Conservation (phyloP, 2,113 vertebrate species). For the Himantopus leucocephalus region DNA sequence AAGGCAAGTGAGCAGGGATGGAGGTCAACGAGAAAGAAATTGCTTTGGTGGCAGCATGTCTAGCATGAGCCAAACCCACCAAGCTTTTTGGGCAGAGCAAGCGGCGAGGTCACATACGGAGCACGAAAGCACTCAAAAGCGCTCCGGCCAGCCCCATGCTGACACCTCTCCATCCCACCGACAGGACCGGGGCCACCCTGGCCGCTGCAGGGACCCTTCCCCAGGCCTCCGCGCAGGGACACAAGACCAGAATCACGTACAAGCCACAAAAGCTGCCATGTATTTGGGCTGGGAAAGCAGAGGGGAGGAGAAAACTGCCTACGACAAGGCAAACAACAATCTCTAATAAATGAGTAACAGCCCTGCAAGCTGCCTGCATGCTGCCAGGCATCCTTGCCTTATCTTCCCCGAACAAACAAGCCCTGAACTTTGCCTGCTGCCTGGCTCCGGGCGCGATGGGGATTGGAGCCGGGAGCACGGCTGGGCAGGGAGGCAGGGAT, state of each 20-base stretch:
- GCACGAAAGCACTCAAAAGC: neutral
- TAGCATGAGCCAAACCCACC: neutral
- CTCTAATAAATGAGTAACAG: conserved; percentile 26
- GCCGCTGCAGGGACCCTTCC: neutral
- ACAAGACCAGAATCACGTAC: accelerated
- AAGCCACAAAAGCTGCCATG: neutral
- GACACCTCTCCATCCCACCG: accelerated
- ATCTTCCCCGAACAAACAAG: conserved; percentile 29
- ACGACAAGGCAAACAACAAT: neutral
- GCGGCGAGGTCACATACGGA: neutral
- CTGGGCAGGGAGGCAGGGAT: neutral
- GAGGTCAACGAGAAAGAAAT: neutral
- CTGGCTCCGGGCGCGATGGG: accelerated
- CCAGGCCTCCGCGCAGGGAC: accelerated
- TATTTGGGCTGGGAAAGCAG: neutral
- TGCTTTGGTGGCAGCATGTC: neutral
- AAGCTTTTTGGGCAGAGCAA: neutral
- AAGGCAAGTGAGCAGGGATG: neutral
- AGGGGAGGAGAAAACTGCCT: neutral
- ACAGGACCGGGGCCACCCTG: accelerated
- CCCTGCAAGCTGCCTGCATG: neutral
- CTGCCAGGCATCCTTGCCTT: neutral
- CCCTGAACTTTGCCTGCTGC: conserved; percentile 51
- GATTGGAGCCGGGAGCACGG: neutral
- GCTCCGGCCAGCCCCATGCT: accelerated